Evolutionary conservation across 2,113 vertebrate genomes (phyloP), one percentile per base, ranked within the genome.

Genomic region (Zonotrichia leucophrys): DNA sequence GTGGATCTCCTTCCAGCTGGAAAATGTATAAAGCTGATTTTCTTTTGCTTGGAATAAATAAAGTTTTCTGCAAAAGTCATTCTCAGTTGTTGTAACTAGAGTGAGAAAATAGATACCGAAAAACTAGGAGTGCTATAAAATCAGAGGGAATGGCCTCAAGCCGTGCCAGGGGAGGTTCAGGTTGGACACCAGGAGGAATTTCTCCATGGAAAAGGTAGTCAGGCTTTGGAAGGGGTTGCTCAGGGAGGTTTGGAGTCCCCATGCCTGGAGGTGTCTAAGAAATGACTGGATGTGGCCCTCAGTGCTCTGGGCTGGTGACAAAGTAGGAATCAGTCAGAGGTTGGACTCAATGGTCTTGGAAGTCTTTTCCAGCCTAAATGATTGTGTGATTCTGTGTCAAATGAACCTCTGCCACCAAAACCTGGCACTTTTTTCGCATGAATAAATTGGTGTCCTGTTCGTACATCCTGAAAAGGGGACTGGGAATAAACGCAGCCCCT

Each of bases 201-300:
- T 35, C 55, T 68, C 24, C 14, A 12, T 11, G 12, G 41, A 76
- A 63, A 33, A 4, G 35, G 47, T 62, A 15, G 14, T 55, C n/a
- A 69, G 21, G 31, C 25, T 5, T 30, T 55, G 55, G 41, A 25
- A 49, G 2, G 17, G 10, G 14, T 2, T 90, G 25, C n/a, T 23
- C 41, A 76, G 21, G 41, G 7, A 2, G 2, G 14, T 74, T 17
- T 55, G n/a, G 47, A 90, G n/a, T 47, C 17, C 8, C 15, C 63
- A 55, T 30, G 5, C 47, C 55, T 83, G 70, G 21, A 63, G 10
- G 10, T 37, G 1, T 16, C 49, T 10, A 23, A 35, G 20, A 7
- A 60, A 89, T 0, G 1, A 0, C 60, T 39, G 37, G 7, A 37
- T 0, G 0, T 47, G 47, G 19, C 64, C 20, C 49, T n/a, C n/a